Percentiles rank a stretch among this genome's conserved stretches.
Conservation (phyloP, 2,888 invertebrate genomes). For the Antitype chi region DNA sequence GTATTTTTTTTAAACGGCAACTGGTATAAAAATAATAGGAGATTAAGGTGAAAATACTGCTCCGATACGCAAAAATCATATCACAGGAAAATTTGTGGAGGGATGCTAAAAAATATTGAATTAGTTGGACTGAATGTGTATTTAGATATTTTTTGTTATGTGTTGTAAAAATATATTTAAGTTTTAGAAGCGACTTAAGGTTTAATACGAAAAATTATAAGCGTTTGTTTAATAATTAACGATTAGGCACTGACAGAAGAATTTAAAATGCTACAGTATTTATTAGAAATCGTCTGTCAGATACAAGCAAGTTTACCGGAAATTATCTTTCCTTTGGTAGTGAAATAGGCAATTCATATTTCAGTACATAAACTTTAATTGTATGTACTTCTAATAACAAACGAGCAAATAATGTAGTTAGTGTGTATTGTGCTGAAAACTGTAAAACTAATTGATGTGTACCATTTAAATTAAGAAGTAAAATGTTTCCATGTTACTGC, state of each 20-base stretch:
- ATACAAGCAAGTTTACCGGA: background rate
- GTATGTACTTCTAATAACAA: conserved; percentile 13
- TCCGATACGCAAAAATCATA: background rate
- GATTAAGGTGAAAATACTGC: background rate
- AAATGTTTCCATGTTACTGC: conserved; percentile 1
- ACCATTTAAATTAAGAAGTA: background rate
- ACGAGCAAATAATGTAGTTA: background rate
- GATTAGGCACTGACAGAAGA: background rate
- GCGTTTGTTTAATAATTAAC: background rate
- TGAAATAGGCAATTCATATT: conserved; percentile 8
- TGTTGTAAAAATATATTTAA: background rate
- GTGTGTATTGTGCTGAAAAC: conserved; percentile 18
- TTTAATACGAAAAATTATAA: background rate
- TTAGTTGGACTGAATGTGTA: background rate
- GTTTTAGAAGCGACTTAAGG: no score
- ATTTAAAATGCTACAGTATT: background rate
- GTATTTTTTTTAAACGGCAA: background rate
- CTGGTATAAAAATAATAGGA: conserved; percentile 3
- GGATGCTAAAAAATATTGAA: background rate
- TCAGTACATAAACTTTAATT: background rate
- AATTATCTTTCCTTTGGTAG: background rate
- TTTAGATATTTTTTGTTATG: background rate
- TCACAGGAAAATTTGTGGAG: background rate
- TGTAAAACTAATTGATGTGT: conserved; percentile 21
- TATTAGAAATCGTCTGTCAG: background rate